Conservation (phyloP, 2,113 vertebrate genomes). For the Alectura lathami region DNA sequence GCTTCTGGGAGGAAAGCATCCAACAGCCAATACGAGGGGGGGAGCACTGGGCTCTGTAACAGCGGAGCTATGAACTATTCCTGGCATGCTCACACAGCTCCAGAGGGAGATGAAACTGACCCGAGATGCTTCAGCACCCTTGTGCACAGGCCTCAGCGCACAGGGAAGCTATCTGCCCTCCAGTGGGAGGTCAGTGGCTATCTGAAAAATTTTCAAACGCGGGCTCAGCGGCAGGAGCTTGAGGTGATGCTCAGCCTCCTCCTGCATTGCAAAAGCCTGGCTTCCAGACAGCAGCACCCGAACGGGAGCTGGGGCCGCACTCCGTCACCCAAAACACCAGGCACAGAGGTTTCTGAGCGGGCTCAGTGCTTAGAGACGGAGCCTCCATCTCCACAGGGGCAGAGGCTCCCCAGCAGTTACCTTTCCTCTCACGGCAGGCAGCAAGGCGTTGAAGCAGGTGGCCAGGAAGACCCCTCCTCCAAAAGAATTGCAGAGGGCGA, state of each 20-base stretch:
- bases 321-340: fast-evolving
- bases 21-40: no score
- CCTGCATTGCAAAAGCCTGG: fast-evolving
- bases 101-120: fast-evolving
- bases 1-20: neutral
- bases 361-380: fast-evolving
- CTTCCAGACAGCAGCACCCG: fast-evolving
- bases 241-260: neutral
- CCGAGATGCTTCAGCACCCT: fast-evolving
- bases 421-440: slow-evolving; percentile 89
- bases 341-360: neutral
- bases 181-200: neutral
- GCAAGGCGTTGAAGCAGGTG: slow-evolving; percentile 91
- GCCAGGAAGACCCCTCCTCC: slow-evolving; percentile 92
- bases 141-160: fast-evolving
- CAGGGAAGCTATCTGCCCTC: neutral
- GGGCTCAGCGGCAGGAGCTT: fast-evolving
- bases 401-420: slow-evolving; percentile 26
- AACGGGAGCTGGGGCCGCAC: fast-evolving
- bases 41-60: neutral
- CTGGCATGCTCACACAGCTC: neutral
- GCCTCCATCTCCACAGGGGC: neutral
- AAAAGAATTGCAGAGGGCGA: slow-evolving; percentile 87
- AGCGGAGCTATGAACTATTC: neutral
- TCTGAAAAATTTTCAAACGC: fast-evolving